Evolutionary conservation across 2,888 invertebrate genomes (phyloP), one percentile per base, ranked within the genome.

Genomic region (Noctua janthina): DNA sequence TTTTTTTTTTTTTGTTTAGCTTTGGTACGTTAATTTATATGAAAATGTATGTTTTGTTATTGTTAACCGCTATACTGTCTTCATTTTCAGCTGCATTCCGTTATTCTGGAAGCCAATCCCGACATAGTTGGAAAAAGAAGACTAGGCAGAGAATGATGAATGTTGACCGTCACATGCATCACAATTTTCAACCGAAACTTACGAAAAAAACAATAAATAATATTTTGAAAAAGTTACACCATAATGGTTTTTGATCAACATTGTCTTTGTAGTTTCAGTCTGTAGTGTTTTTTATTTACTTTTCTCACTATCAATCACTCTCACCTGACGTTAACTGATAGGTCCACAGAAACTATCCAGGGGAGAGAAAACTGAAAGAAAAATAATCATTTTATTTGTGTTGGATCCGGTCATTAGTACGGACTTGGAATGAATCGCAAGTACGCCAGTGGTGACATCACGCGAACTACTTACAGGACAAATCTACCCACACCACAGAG

Each of bases 301-400:
- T 82, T 73, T 20, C 35, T n/a, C 7, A 20, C 74, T 15, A 84
- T 83, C 74, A 67, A 43, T 71, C 59, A 67, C 20, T 13, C 1
- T n/a, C n/a, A 62, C 13, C 17, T 62, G 84, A 78, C 66, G 8
- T 59, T 62, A 66, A 62, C 51, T 11, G 68, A 76, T 71, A 72
- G 23, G 39, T 64, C n/a, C n/a, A 15, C 11, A 74, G 20, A 74
- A 39, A 69, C 15, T 15, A 20, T n/a, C 23, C 7, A 10, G 13
- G 7, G 13, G 23, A 49, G 46, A 20, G 15, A 39, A 39, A 39
- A 39, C 5, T 5, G 39, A 39, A 39, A 39, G 4, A 39, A 39
- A 39, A 39, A 39, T 39, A 39, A 39, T 39, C 39, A 39, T 39
- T 39, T 39, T 39, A 39, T 5, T 39, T 39, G 4, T 39, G 5